Base-by-base conservation (phyloP, 1,140 invertebrate species). In the Formica selysi region DNA sequence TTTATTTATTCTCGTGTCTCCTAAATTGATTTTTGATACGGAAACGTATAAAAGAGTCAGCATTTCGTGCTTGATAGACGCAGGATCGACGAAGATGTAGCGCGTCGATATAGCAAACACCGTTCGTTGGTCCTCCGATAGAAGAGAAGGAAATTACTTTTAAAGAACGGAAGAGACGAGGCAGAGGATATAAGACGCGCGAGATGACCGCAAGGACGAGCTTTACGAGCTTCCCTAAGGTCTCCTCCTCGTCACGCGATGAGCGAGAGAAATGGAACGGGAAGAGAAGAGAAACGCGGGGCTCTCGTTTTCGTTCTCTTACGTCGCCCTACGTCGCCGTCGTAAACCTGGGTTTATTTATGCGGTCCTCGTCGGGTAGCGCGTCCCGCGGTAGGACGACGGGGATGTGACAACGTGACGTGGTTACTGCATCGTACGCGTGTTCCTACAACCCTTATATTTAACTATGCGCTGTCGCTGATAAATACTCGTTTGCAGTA, bases 281-380 rank as follows among this genome's bases (percentile, higher is more conserved):
- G 29, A 81, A 73, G 78, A 73, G 65, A 48, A 32, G 54, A 38
- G 61, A 51, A 11, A 86, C 65, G 48, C 48, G 59, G 73, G 68
- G 32, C 87, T 92, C 89, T 93, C 90, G 87, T 90, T 91, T 85
- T 81, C 90, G 89, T 89, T 91, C 88, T 91, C 88, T 91, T 91
- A 92, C 81, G 48, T 51, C 48, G 74, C 79, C 86, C 78, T 73
- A 70, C 81, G 87, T 89, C 76, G 79, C 54, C 71, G 87, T 94
- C 94, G 94, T 94, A 94, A 94, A 94, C 92, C 89, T 91, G 87
- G 87, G 92, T 90, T 94, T 95, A 94, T 95, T 95, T 95, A 95
- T 95, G 94, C 94, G 89, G 88, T 90, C 91, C 94, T 94, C 94
- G 94, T 95, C 90, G 90, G 8, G 90, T 86, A 71, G 88, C 91